Evolutionary conservation across 1,140 invertebrate genomes (phyloP).

Genomic region (Eriocheir sinensis): DNA sequence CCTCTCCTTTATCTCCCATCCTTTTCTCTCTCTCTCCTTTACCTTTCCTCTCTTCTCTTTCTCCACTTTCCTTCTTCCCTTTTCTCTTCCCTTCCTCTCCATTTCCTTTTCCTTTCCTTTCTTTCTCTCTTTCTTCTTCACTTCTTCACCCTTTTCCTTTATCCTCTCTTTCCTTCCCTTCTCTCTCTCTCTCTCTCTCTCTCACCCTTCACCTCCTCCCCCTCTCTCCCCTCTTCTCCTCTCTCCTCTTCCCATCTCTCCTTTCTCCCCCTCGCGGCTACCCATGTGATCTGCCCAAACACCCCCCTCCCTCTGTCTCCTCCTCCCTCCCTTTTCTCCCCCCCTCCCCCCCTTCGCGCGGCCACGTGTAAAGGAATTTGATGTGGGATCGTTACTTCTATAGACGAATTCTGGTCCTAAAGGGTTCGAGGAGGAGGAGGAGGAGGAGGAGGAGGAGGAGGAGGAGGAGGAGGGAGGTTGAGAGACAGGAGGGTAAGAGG

Average conservation of each 20-base stretch:
- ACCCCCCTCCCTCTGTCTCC: too few relatives aligned
- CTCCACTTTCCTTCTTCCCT: not conserved
- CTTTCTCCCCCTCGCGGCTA: not conserved
- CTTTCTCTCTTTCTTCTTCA: not conserved
- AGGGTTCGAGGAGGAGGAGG: too few relatives aligned
- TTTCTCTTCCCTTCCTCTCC: not conserved
- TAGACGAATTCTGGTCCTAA: too few relatives aligned
- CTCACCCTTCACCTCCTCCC: not conserved
- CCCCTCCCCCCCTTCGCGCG: too few relatives aligned
- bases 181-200: not conserved
- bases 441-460: too few relatives aligned
- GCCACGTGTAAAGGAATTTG: too few relatives aligned
- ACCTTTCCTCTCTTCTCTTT: not conserved
- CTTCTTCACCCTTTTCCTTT: not conserved
- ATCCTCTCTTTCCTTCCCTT: not conserved
- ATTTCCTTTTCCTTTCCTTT: not conserved
- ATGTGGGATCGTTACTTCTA: too few relatives aligned
- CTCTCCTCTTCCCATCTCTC: constrained; percentile 1
- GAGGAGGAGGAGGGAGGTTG: too few relatives aligned
- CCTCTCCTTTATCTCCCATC: not conserved
- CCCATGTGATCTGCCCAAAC: too few relatives aligned
- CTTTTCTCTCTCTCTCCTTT: too few relatives aligned
- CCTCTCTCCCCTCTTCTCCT: not conserved
- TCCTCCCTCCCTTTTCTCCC: too few relatives aligned
- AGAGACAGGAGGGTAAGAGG: too few relatives aligned